Base-by-base conservation (phyloP, 2,888 invertebrate genomes). In the Macaria liturata region DNA sequence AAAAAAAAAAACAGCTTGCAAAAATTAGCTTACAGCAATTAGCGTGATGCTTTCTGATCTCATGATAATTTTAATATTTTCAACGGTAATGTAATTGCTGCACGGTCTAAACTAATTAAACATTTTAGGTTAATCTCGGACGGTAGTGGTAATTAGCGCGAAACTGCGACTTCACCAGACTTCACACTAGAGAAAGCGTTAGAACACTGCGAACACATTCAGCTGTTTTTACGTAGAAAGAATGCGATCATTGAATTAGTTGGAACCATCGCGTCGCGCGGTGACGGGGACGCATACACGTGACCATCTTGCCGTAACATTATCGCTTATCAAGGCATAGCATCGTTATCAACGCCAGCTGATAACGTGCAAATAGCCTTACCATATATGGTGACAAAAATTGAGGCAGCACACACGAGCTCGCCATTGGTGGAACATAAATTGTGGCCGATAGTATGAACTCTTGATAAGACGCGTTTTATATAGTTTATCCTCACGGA, bases 311-410 rank as follows among this genome's bases (percentile, higher is more conserved):
- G 68, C 64, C 65, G 68, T 65, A 67, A 61, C 66, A 61, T 63
- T 67, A 68, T 66, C 66, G 63, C 64, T 84, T 88, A 88, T 88
- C 87, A 81, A 74, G 71, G 71, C 73, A 76, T 76, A 73, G 69
- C 70, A 68, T 75, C 74, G 68, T 80, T 84, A 86, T 86, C 82
- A 86, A 61, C 69, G 73, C 79, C 78, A 81, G 76, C 72, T 78
- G 72, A 82, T 76, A 78, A 76, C 71, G 69, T 75, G n/a, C 73
- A 71, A 75, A 75, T 79, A 75, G 76, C 91, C 92, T 93, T 94
- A 93, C 95, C 95, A 94, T 95, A 95, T 95, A 95, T 95, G 95
- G 95, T 94, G 93, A 95, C 94, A 94, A 88, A 88, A 87, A 83
- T 81, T 86, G 80, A 82, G 75, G 75, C 78, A 93, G 93, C 90